Evolutionary conservation across 2,797 vertebrate genomes (phyloP), one percentile per base, ranked within the genome.

Genomic region (Lutjanus argentimaculatus): DNA sequence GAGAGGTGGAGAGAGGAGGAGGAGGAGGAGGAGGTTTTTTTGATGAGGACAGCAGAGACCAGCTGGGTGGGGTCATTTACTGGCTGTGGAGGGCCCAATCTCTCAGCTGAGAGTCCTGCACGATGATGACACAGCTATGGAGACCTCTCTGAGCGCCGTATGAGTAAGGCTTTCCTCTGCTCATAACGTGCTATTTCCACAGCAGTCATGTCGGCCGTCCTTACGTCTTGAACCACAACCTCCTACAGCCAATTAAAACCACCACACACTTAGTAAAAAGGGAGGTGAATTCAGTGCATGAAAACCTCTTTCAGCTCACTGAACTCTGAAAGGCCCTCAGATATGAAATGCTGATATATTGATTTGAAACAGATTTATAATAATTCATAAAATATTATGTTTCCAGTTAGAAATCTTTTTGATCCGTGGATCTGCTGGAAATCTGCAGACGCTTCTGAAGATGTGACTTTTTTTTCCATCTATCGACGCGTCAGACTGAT

Each of bases 21-120:
- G 19, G 52, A 53, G 77, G 85, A 86, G 68, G 52, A 62, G 73
- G 72, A 73, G 85, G 53, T 56, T 53, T 70, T 79, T 80, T 55
- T 88, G 72, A 79, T 64, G 78, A 85, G 64, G 64, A 72, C 79
- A 65, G 51, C 70, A 51, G 46, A 75, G 84, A 68, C 59, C 83
- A 78, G 87, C 88, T 91, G 91, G 93, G 93, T 89, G 89, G 91
- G 92, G 89, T 91, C 82, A 85, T 73, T 72, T 79, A 83, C 84
- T 88, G 90, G 80, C 84, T 87, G 75, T 36, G 69, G 63, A 69
- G 72, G 70, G 43, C 25, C 19, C 65, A 16, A 70, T 61, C 86
- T 89, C 85, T 88, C 90, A 89, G 89, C 88, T 91, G 90, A 86
- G 75, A 68, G 74, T 51, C 53, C 64, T 71, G 68, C 40, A 30